phyloP scores from a whole-genome alignment of 2,888 invertebrate genomes.

The Lithophane leautieri region DNA sequence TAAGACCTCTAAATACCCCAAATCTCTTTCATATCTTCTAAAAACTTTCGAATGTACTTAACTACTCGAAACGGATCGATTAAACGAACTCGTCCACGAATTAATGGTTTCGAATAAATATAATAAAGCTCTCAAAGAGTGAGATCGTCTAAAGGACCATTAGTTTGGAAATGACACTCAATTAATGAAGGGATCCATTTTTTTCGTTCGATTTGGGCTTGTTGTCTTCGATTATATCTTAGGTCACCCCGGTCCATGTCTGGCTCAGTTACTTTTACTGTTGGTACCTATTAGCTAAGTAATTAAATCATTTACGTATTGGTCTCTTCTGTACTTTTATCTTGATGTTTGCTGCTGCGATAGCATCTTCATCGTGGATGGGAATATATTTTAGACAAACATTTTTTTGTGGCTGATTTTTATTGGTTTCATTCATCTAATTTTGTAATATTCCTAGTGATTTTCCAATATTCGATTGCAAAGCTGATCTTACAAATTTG shows the following conservation, averaged over 20 bases:
- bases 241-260: slow-evolving; percentile 16
- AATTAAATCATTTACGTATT: slow-evolving; percentile 29
- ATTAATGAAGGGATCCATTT: slow-evolving; percentile 79
- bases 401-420: background rate
- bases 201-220: slow-evolving; percentile 62
- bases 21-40: slow-evolving; percentile 69
- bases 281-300: background rate
- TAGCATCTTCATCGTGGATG: background rate
- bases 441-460: too few species aligned
- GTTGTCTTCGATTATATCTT: slow-evolving; percentile 57
- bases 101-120: slow-evolving; percentile 87
- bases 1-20: slow-evolving; percentile 64
- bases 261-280: slow-evolving; percentile 9
- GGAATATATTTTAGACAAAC: background rate
- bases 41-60: slow-evolving; percentile 77
- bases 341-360: background rate
- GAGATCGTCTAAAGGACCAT: slow-evolving; percentile 82
- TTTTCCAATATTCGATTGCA: background rate
- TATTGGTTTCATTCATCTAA: background rate
- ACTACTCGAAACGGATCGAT: slow-evolving; percentile 79
- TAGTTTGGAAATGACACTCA: slow-evolving; percentile 83
- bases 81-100: slow-evolving; percentile 82
- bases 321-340: background rate
- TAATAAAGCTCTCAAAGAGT: slow-evolving; percentile 87
- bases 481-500: background rate